phyloP scores from a whole-genome alignment of 2,113 vertebrate genomes.

The Glareola pratincola region DNA sequence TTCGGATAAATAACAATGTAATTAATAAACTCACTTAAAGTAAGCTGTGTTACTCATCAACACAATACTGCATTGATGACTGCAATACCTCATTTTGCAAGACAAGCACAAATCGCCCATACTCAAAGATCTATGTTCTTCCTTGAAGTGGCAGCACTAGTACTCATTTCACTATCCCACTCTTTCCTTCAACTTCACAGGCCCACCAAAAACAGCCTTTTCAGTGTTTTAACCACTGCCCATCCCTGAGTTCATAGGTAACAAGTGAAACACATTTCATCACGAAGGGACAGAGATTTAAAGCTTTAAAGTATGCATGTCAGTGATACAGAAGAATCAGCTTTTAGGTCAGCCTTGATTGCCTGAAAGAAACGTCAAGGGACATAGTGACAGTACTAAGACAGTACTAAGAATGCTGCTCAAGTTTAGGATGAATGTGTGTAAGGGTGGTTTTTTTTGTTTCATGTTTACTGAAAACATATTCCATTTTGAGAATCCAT shows the following conservation, averaged over 20 bases:
- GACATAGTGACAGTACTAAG: background rate
- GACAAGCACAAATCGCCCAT: background rate
- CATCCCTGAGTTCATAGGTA: background rate
- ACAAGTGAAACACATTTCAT: background rate
- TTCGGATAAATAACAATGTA: background rate
- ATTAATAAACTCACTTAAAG: background rate
- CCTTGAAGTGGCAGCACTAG: background rate
- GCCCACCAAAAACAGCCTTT: background rate
- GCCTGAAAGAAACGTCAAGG: background rate
- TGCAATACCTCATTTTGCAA: background rate
- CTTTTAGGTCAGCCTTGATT: background rate
- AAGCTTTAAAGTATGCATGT: background rate
- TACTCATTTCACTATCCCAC: background rate
- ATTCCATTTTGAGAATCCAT: background rate
- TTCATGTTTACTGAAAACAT: background rate
- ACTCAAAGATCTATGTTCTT: background rate
- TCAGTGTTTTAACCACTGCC: background rate
- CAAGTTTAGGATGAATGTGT: accelerated
- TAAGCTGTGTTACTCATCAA: background rate
- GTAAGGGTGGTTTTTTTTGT: background rate
- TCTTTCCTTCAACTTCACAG: background rate
- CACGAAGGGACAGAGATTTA: background rate
- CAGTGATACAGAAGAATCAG: background rate
- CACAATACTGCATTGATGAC: background rate
- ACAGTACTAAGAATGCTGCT: background rate